Evolutionary conservation across 1,140 invertebrate species (phyloP).

Genomic region (Drosophila novamexicana): DNA sequence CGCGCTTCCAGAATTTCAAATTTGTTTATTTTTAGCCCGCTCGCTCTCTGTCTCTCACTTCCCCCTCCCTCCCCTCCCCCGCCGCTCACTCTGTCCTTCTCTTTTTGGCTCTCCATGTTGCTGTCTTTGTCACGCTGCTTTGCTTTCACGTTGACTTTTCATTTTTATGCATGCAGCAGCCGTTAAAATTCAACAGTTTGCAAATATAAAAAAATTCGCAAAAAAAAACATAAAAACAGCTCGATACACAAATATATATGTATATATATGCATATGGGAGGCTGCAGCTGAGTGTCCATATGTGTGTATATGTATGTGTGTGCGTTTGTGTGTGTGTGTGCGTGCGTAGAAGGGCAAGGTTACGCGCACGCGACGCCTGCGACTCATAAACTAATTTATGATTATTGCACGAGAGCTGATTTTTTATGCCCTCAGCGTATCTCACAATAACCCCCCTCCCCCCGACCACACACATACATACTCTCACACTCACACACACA

Average conservation of each 20-base stretch:
- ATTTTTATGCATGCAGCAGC: conserved; percentile 72
- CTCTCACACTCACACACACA: conserved; percentile 35
- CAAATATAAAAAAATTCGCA: conserved; percentile 49
- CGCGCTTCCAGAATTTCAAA: conserved; percentile 73
- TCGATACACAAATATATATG: conserved; percentile 21
- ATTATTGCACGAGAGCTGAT: conserved; percentile 82
- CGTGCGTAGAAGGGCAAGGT: conserved; percentile 71
- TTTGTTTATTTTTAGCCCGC: conserved; percentile 47
- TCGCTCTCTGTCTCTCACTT: conserved; percentile 2
- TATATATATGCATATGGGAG: conserved; percentile 12
- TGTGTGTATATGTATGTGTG: conserved; percentile 16
- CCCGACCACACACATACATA: conserved; percentile 40
- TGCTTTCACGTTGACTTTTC: conserved; percentile 21
- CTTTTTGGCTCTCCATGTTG: background rate
- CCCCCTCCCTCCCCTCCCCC: conserved; percentile 14
- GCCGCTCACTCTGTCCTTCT: background rate
- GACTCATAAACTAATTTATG: conserved; percentile 84
- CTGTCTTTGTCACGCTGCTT: conserved; percentile 12
- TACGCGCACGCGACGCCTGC: conserved; percentile 73
- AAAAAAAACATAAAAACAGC: conserved; percentile 18
- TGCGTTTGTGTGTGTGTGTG: conserved; percentile 31
- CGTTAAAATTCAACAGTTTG: conserved; percentile 79
- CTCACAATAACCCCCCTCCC: background rate
- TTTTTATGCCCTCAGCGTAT: conserved; percentile 69
- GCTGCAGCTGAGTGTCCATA: conserved; percentile 15